Evolutionary conservation across 2,888 invertebrate species (phyloP), one percentile per base, ranked within the genome.

Genomic region (Phaonia tiefii): DNA sequence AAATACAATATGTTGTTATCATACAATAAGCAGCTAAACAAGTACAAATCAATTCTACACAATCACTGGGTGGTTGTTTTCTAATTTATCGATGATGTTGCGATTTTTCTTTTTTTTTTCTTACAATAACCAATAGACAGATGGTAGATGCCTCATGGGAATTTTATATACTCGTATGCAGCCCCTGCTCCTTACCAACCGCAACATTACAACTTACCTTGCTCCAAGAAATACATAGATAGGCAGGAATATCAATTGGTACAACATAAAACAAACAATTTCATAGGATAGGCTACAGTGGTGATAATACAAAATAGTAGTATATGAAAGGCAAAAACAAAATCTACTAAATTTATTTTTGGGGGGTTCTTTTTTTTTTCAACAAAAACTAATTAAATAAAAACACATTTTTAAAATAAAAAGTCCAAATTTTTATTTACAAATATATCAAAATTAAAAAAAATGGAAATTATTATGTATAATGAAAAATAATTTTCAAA

Each of bases 151-250:
- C n/a, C n/a, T n/a, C n/a, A 5, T 31, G 31, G 31, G 31, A 31
- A 5, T 31, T 3, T 31, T 31, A 8, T 31, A 31, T 31, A 31
- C 31, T 31, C 31, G 3, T 31, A 5, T 31, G 31, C n/a, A n/a
- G n/a, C n/a, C n/a, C n/a, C n/a, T n/a, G n/a, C n/a, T n/a, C n/a
- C n/a, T n/a, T n/a, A n/a, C n/a, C n/a, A n/a, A n/a, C n/a, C n/a
- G n/a, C n/a, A n/a, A n/a, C n/a, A n/a, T n/a, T 3, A 72, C 17
- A 78, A 78, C 78, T 78, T 78, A 78, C 78, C 78, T 78, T 60
- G 31, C 44, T 11, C 13, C 8, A 51, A 60, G 37, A 31, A 31
- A 31, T 31, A 31, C 31, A n/a, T 8, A 8, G 31, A 8, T 8
- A 31, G 31, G 31, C 31, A 8, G 31, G 1, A 11, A 26, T 31